phyloP scores from a whole-genome alignment of 1,140 invertebrate genomes.

The Rhopalosiphum padi region DNA sequence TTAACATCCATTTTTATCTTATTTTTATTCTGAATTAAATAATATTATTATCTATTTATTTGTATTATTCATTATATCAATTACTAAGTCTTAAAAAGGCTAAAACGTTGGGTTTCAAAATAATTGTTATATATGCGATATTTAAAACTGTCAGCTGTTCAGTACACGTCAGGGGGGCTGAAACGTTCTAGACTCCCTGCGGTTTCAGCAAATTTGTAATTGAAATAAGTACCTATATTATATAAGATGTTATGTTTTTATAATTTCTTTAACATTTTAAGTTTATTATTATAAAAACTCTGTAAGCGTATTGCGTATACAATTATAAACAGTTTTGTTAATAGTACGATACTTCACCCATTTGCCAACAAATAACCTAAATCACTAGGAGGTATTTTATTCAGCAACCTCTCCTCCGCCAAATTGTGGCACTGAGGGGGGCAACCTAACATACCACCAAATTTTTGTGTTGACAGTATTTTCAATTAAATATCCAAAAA shows the following conservation, averaged over 20 bases:
- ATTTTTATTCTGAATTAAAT: not conserved
- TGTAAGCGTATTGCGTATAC: not conserved
- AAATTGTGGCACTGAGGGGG: not conserved
- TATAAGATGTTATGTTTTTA: not conserved
- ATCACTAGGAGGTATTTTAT: too few species aligned
- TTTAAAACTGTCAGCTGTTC: not conserved
- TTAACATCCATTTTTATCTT: not conserved
- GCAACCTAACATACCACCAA: not conserved
- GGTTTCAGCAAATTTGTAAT: not conserved
- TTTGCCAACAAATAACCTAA: not conserved
- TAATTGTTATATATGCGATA: not conserved
- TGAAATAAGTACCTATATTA: not conserved
- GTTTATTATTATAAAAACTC: not conserved
- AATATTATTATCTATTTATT: not conserved
- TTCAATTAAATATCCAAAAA: too few species aligned
- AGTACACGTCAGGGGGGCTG: not conserved
- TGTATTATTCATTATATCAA: not conserved
- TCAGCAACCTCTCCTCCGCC: too few species aligned
- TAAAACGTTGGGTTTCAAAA: not conserved
- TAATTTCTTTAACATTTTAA: not conserved
- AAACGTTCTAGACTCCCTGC: not conserved
- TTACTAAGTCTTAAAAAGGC: not conserved
- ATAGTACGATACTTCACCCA: not conserved
- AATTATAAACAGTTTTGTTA: not conserved
- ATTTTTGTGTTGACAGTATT: too few species aligned